phyloP scores from a whole-genome alignment of 2,888 invertebrate genomes.

The Eucriotettix oculatus region DNA sequence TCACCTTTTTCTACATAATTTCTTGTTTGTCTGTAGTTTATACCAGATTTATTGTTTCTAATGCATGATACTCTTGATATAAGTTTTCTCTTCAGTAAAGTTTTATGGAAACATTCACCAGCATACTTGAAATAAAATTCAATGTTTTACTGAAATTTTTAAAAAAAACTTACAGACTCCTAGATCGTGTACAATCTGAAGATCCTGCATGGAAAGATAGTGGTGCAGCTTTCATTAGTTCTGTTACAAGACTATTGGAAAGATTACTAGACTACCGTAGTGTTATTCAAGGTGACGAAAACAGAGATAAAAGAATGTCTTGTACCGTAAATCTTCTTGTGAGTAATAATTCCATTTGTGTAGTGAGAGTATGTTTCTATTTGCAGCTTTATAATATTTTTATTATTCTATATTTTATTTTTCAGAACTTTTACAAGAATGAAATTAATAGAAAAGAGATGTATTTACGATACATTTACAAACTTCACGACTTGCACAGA shows the following conservation, averaged over 20 bases:
- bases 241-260: slow-evolving; percentile 76
- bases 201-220: slow-evolving; percentile 83
- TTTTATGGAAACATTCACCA: no score
- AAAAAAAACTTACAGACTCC: slow-evolving; percentile 39
- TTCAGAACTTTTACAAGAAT: slow-evolving; percentile 87
- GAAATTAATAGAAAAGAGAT: slow-evolving; percentile 90
- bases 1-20: no score
- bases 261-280: slow-evolving; percentile 83
- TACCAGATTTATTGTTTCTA: background rate
- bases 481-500: slow-evolving; percentile 79
- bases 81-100: background rate
- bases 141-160: no score
- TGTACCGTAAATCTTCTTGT: slow-evolving; percentile 88
- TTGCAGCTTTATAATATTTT: background rate
- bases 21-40: background rate
- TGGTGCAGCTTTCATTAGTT: slow-evolving; percentile 81
- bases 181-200: slow-evolving; percentile 69
- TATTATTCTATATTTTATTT: slow-evolving; percentile 10
- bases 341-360: slow-evolving; percentile 19
- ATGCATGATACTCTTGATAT: background rate
- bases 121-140: no score
- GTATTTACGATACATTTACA: slow-evolving; percentile 91
- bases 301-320: slow-evolving; percentile 88
- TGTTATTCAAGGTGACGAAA: slow-evolving; percentile 89
- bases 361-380: background rate